Evolutionary conservation across 2,113 vertebrate genomes (phyloP).

Genomic region (Trematocara marginatum): DNA sequence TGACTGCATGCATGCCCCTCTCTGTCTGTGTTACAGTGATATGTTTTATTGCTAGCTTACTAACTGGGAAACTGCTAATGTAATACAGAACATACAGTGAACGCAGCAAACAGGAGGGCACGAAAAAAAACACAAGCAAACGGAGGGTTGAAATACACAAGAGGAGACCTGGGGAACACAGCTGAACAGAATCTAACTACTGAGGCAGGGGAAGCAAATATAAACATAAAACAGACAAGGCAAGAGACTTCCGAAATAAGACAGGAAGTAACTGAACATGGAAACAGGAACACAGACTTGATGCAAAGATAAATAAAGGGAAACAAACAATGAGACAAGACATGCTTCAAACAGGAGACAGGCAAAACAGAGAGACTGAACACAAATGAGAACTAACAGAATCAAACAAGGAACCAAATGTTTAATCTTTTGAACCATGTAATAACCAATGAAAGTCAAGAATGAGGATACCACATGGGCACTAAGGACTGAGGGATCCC

Average conservation of each 20-base stretch:
- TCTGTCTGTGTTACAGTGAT: background rate
- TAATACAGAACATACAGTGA: background rate
- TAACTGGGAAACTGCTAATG: background rate
- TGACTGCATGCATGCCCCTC: background rate
- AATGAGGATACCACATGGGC: background rate
- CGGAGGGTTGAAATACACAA: background rate
- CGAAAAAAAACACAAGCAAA: background rate
- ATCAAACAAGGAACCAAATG: background rate
- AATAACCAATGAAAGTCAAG: background rate
- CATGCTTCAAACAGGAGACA: background rate
- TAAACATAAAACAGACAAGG: background rate
- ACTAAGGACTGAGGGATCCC: background rate
- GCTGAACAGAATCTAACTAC: background rate
- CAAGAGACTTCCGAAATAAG: background rate
- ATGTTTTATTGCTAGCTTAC: background rate
- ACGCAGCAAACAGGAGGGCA: accelerated
- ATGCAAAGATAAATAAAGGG: background rate
- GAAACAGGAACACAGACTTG: background rate
- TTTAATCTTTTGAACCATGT: background rate
- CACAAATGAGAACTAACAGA: background rate
- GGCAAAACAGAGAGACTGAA: background rate
- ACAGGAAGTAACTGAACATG: background rate
- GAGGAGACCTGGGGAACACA: background rate
- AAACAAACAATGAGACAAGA: background rate
- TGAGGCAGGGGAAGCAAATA: background rate